These are phyloP conservation scores for Scaptomyza pallida DNA, from an alignment of 1,140 invertebrate species.

Conservation along the genomic window DNA sequence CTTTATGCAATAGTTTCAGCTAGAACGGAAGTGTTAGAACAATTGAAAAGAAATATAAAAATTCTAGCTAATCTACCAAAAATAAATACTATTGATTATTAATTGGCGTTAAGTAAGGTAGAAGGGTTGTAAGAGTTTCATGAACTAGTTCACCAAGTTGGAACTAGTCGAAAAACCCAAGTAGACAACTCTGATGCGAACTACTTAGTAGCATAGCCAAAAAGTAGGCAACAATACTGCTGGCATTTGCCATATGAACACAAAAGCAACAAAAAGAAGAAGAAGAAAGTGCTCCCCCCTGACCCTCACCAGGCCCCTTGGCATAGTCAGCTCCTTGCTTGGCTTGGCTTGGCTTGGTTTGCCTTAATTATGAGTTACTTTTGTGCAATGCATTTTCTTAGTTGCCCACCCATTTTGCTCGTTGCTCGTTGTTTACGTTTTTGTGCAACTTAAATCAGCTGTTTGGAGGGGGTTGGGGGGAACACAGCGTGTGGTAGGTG, in stretches of 20 bases:
- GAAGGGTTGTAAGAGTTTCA: no score
- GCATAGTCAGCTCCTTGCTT: not conserved
- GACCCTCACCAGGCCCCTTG: not conserved
- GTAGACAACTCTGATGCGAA: not conserved
- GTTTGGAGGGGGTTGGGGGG: slow-evolving; percentile 6
- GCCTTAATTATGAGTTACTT: slow-evolving; percentile 81
- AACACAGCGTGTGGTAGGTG: not conserved
- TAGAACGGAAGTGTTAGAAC: no score
- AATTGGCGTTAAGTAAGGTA: no score
- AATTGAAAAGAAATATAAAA: no score
- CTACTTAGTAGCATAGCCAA: slow-evolving; percentile 30
- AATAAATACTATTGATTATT: no score
- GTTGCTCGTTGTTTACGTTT: slow-evolving; percentile 52
- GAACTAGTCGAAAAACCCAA: not conserved
- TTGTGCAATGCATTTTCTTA: slow-evolving; percentile 73
- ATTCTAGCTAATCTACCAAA: no score
- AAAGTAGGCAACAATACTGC: slow-evolving; percentile 55
- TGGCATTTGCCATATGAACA: slow-evolving; percentile 52
- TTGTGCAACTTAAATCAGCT: slow-evolving; percentile 66
- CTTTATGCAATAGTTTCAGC: no score
- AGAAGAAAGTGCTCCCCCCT: not conserved
- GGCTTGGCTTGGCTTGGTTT: slow-evolving; percentile 25
- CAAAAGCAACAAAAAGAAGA: slow-evolving; percentile 40
- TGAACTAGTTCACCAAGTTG: slow-evolving; percentile 23
- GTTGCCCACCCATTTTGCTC: slow-evolving; percentile 35